Evolutionary conservation across 2,113 vertebrate genomes (phyloP), one percentile per base, ranked within the genome.

Genomic region (Elephantulus edwardii): DNA sequence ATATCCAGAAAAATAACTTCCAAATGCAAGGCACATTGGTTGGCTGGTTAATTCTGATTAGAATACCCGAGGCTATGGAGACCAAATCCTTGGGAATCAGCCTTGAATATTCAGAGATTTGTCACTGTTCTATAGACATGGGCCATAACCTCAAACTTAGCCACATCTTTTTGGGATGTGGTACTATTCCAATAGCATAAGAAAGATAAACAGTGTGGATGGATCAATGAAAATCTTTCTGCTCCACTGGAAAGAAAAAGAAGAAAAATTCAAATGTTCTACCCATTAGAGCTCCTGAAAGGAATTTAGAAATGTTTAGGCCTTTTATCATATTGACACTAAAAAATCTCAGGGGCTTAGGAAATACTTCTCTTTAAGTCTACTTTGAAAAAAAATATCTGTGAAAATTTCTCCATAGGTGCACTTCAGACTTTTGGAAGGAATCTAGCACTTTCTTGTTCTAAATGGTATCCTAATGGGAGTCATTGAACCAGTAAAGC

Each of bases 291-390:
- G 9, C 42, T 88, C 79, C 33, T 35, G 30, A 13, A 50, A 52
- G 40, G 46, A 33, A 72, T 81, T 80, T 35, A 90, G 22, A 50
- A 66, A 42, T 10, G 12, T 44, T 20, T 35, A 9, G 26, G 4
- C 28, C 9, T 33, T 33, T 86, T 56, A 30, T 60, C 58, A 60
- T 30, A 26, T 60, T 9, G 48, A 68, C 66, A 12, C 54, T 40
- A n/a, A 11, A n/a, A 77, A 46, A 46, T 86, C 78, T 92, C 71
- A 48, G 71, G 75, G 68, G 80, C 22, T 50, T 82, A 40, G 80
- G 46, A 42, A 52, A 85, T 22, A 86, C 90, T 93, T 81, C 60
- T 85, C 86, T 64, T 85, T 84, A 56, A 75, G 70, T 19, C 16
- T 38, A 33, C 35, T 50, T 46, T 89, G 85, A 68, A 56, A 40